phyloP scores from a whole-genome alignment of 2,797 vertebrate genomes.

The Lophius americanus region DNA sequence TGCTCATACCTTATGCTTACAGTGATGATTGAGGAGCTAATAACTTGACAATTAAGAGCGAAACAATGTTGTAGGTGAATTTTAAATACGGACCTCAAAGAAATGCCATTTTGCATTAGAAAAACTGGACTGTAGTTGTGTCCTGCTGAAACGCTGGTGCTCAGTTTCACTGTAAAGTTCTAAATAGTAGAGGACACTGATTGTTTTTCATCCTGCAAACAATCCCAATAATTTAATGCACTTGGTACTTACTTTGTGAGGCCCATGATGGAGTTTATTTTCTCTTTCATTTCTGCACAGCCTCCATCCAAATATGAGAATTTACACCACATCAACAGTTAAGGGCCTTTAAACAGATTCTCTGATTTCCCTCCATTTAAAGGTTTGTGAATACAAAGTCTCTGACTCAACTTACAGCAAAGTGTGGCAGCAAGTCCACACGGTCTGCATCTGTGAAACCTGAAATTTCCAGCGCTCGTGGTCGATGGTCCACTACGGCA shows the following conservation, averaged over 20 bases:
- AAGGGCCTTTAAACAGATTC: conserved; percentile 9
- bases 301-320: conserved; percentile 1
- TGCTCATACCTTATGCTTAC: neutral
- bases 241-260: too few relatives aligned
- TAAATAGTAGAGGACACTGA: conserved; percentile 38
- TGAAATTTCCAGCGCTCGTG: conserved; percentile 90
- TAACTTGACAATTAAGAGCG: neutral
- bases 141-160: neutral
- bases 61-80: neutral
- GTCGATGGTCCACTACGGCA: conserved; percentile 92
- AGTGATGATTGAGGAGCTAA: neutral
- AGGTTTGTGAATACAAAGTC: neutral
- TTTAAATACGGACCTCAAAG: neutral
- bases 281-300: neutral
- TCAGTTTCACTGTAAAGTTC: neutral
- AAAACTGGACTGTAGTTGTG: too few relatives aligned
- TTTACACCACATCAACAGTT: neutral
- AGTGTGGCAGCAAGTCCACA: conserved; percentile 94
- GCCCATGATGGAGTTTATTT: too few relatives aligned
- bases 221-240: neutral
- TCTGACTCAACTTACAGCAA: conserved; percentile 88
- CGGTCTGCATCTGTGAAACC: conserved; percentile 89
- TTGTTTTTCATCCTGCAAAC: neutral
- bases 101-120: too few relatives aligned
- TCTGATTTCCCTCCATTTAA: conserved; percentile 7